These are phyloP conservation scores for Lathronympha strigana DNA, from an alignment of 2,888 invertebrate species.

Conservation along the genomic window DNA sequence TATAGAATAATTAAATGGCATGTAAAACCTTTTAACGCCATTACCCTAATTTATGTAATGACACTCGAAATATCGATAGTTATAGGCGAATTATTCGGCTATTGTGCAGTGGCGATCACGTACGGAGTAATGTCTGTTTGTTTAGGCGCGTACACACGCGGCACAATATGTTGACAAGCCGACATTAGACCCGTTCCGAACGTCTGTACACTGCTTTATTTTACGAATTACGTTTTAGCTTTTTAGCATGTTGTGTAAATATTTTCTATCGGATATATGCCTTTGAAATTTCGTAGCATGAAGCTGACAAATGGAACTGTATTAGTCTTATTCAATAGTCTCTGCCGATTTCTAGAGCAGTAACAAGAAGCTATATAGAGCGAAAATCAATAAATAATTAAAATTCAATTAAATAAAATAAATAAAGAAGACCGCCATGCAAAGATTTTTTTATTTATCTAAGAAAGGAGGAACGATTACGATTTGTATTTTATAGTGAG, in stretches of 20 bases:
- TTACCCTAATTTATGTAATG: slow-evolving; percentile 1
- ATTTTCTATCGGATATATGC: too few species aligned
- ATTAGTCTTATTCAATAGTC: too few species aligned
- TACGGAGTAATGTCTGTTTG: slow-evolving; percentile 71
- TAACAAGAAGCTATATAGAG: too few species aligned
- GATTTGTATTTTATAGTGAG: too few species aligned
- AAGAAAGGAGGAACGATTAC: too few species aligned
- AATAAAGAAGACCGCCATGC: too few species aligned
- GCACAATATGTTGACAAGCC: slow-evolving; percentile 64
- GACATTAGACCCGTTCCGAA: slow-evolving; percentile 67
- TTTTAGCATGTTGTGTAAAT: neutral
- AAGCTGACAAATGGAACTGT: too few species aligned
- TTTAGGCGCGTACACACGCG: slow-evolving; percentile 68
- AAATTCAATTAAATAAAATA: too few species aligned
- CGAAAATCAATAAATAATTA: too few species aligned
- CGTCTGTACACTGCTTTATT: slow-evolving; percentile 54
- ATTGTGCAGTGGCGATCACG: slow-evolving; percentile 49
- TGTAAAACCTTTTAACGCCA: neutral
- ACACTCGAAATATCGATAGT: slow-evolving; percentile 17
- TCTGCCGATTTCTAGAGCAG: too few species aligned
- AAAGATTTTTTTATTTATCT: too few species aligned
- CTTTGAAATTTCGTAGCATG: too few species aligned
- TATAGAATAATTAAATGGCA: neutral
- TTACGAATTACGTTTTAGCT: slow-evolving; percentile 43
- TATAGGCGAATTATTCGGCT: slow-evolving; percentile 17